Evolutionary conservation across 2,113 vertebrate species (phyloP), one percentile per base, ranked within the genome.

Genomic region (Pyxicephalus adspersus): DNA sequence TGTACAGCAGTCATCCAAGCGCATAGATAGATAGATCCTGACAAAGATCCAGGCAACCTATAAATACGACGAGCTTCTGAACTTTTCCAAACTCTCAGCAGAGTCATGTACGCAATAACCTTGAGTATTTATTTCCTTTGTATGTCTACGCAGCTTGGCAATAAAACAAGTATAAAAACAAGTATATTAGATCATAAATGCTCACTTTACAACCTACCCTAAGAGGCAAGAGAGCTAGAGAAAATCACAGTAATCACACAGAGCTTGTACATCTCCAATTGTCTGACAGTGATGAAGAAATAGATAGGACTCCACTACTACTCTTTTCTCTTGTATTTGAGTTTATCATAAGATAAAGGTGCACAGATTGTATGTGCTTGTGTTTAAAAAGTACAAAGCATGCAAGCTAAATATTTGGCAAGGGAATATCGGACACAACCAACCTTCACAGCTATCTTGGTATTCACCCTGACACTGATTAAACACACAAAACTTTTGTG

Each of bases 161-260:
- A 65, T 65, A 77, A 77, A 65, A 77, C 26, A 77, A 77, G 75
- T 65, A 65, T 77, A 65, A 77, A 77, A 65, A 77, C 26, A 77
- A 77, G 75, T 65, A 65, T 77, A 65, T 77, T 65, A 64, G 5
- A 55, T 23, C 45, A 77, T 77, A 77, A 77, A 54, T 51, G 61
- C 18, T 18, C 34, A 65, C 2, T 31, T 65, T 54, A 77, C 61
- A 65, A 22, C 26, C 6, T 77, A 65, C 9, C 19, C 26, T 23
- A 20, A 51, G 13, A 65, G 50, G 2, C n/a, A 55, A 77, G 13
- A 31, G 20, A 31, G 11, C 75, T 15, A 51, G 20, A 65, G 20
- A 31, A 45, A 19, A 54, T 65, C 61, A 16, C 75, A 77, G 20
- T 51, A 38, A 51, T 20, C 23, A n/a, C 25, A 52, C 26, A 3